phyloP scores from a whole-genome alignment of 1,140 invertebrate species.

The Coptotermes formosanus region DNA sequence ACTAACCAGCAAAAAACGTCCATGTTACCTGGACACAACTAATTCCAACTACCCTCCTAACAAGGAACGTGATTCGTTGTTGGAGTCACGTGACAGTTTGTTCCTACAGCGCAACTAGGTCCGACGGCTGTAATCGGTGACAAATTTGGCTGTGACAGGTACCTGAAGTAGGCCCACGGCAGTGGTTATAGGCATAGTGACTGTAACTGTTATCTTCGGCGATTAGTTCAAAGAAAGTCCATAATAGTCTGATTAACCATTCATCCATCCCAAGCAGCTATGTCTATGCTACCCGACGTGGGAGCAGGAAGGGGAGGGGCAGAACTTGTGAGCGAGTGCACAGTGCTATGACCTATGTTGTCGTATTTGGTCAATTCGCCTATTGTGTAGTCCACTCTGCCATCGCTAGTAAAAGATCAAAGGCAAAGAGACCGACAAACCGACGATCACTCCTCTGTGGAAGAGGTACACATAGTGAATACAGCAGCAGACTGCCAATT shows the following conservation, averaged over 20 bases:
- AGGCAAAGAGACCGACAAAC: constrained; percentile 2
- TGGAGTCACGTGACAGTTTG: too few relatives aligned
- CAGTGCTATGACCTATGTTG: not conserved
- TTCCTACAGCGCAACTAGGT: too few relatives aligned
- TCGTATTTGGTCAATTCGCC: constrained; percentile 15
- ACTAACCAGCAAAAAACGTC: too few relatives aligned
- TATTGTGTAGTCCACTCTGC: constrained; percentile 10
- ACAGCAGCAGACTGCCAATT: constrained; percentile 14
- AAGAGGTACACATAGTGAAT: not conserved
- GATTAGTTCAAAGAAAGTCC: not conserved
- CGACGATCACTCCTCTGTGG: constrained; percentile 4
- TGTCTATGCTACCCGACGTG: not conserved
- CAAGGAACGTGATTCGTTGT: too few relatives aligned
- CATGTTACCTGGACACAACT: too few relatives aligned
- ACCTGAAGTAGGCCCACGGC: too few relatives aligned
- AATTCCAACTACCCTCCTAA: too few relatives aligned
- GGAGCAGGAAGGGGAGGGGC: not conserved
- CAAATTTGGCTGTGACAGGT: too few relatives aligned
- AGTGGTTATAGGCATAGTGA: too few relatives aligned
- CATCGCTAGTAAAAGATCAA: constrained; percentile 7
- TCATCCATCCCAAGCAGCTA: not conserved
- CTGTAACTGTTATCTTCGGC: too few relatives aligned
- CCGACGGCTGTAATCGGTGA: too few relatives aligned
- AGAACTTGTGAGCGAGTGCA: not conserved
- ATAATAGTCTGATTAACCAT: not conserved